A percentile compares a stretch with the other conserved stretches of the same genome.
phyloP scores from a whole-genome alignment of 2,888 invertebrate genomes.

The Loripinus fragilis region DNA sequence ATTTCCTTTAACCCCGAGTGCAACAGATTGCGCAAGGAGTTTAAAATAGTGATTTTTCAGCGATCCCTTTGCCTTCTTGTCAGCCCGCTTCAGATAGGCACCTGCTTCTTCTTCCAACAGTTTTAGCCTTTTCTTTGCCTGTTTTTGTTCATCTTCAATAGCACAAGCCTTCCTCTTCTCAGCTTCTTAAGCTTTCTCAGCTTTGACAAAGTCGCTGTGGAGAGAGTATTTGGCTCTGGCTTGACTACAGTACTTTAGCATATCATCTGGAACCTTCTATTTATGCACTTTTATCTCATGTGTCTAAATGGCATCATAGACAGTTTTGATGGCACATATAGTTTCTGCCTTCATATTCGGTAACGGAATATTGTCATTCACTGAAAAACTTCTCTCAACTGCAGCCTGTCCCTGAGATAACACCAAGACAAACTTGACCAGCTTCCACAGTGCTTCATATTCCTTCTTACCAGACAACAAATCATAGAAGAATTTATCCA shows the following conservation, averaged over 20 bases:
- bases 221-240: conserved; percentile 6
- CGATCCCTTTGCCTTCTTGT: conserved; percentile 13
- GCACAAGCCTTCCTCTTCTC: background rate
- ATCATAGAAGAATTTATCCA: conserved; percentile 12
- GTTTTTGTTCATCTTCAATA: background rate
- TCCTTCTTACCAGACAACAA: conserved; percentile 10
- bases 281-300: background rate
- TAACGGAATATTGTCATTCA: background rate
- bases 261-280: conserved; percentile 5
- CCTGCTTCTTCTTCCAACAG: conserved; percentile 7
- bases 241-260: conserved; percentile 3
- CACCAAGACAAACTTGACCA: conserved; percentile 2
- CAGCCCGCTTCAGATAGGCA: conserved; percentile 6
- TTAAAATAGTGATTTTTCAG: conserved; percentile 5
- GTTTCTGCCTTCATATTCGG: conserved; percentile 12
- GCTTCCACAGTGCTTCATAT: background rate
- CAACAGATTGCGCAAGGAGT: conserved; percentile 14
- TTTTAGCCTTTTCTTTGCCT: conserved; percentile 13
- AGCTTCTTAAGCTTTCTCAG: conserved; percentile 3
- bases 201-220: conserved; percentile 4
- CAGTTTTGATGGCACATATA: conserved; percentile 6
- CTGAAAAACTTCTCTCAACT: conserved; percentile 3
- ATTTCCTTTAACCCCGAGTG: conserved; percentile 3
- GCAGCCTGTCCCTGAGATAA: conserved; percentile 18
- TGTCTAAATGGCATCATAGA: conserved; percentile 4